Conservation (phyloP, 2,888 invertebrate species). For the Aphodius granarius region DNA sequence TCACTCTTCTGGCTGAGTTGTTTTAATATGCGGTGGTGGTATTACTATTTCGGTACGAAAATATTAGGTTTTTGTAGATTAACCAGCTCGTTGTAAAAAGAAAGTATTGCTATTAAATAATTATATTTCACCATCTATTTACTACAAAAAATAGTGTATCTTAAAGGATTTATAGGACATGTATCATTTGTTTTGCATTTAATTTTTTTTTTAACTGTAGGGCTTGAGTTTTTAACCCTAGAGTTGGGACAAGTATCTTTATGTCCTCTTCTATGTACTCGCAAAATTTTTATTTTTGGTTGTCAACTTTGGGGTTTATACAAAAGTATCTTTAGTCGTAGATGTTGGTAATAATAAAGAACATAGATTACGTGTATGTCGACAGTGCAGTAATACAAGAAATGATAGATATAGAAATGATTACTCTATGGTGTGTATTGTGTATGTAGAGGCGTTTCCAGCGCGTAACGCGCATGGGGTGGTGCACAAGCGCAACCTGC, state of each 20-base stretch:
- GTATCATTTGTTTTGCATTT: neutral
- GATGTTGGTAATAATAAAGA: neutral
- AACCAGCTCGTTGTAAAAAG: neutral
- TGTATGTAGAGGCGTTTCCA: slow-evolving; percentile 58
- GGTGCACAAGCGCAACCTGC: slow-evolving; percentile 81
- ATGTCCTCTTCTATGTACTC: too few species aligned
- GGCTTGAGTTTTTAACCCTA: neutral
- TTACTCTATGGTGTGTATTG: neutral
- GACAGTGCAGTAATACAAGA: neutral
- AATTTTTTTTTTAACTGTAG: neutral
- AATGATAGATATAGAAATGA: neutral
- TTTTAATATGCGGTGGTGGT: slow-evolving; percentile 46
- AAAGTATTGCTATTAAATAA: neutral
- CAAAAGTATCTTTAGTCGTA: neutral
- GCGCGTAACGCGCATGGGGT: slow-evolving; percentile 82
- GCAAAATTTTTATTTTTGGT: too few species aligned
- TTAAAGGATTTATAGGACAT: too few species aligned
- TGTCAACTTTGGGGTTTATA: neutral
- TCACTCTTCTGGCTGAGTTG: neutral
- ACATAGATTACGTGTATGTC: neutral
- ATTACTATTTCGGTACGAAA: slow-evolving; percentile 44
- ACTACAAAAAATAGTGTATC: neutral
- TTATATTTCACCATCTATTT: neutral
- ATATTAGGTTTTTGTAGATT: neutral
- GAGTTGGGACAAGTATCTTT: neutral